Percentiles rank a stretch among this genome's conserved stretches.
These are phyloP conservation scores for Chrysomela aeneicollis DNA, from an alignment of 2,888 invertebrate species.

Conservation along the genomic window DNA sequence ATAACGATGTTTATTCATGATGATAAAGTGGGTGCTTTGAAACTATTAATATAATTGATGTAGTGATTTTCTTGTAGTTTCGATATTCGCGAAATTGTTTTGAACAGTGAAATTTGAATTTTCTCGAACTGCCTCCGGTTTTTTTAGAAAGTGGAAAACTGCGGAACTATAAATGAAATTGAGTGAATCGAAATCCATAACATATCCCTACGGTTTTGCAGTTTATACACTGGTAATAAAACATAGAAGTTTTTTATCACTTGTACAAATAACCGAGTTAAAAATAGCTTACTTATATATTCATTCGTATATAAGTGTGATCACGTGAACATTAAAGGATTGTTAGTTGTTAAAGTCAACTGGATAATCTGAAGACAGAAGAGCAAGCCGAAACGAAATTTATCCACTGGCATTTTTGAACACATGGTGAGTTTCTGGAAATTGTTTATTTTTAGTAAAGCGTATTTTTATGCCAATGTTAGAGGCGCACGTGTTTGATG, in stretches of 20 bases:
- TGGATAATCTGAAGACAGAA: conserved; percentile 14
- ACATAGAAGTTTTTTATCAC: conserved; percentile 24
- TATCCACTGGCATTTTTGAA: conserved; percentile 16
- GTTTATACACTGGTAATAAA: conserved; percentile 22
- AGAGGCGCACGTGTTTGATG: background rate
- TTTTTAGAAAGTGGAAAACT: conserved; percentile 1
- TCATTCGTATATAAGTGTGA: conserved; percentile 20
- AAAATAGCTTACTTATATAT: conserved; percentile 18
- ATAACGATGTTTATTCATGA: conserved; percentile 21
- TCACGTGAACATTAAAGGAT: conserved; percentile 22
- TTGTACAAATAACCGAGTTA: conserved; percentile 23
- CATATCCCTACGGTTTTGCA: conserved; percentile 14
- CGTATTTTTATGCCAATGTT: background rate
- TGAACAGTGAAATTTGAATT: conserved; percentile 7
- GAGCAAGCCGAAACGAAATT: conserved; percentile 10
- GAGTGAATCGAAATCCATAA: conserved; percentile 10
- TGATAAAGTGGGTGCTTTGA: conserved; percentile 19
- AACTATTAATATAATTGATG: conserved; percentile 16
- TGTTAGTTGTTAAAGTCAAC: conserved; percentile 20
- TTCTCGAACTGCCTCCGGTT: background rate
- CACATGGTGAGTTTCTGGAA: conserved; percentile 19
- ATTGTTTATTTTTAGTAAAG: background rate
- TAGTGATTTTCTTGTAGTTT: background rate
- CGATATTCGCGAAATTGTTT: conserved; percentile 11
- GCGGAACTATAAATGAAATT: conserved; percentile 13